Percentiles rank a stretch among this genome's conserved stretches.
Evolutionary conservation across 2,113 vertebrate genomes (phyloP).

Genomic region (Chaenogobius annularis): DNA sequence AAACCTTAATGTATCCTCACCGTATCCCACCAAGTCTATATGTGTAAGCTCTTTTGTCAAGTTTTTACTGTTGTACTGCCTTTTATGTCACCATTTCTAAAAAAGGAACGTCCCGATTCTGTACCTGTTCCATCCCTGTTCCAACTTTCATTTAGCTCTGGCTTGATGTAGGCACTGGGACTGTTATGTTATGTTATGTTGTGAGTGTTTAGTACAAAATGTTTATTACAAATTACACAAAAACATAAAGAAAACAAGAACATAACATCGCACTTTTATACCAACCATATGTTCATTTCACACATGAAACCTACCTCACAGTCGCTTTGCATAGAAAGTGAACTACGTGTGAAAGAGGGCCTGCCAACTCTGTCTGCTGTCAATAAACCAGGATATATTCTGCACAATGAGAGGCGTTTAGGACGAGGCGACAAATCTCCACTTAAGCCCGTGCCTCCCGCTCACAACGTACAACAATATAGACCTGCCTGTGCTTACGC

Average conservation of each 20-base stretch:
- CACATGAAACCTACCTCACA: slow-evolving; percentile 6
- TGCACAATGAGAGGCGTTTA: slow-evolving; percentile 21
- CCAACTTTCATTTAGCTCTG: too few species aligned
- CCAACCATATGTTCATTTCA: slow-evolving; percentile 3
- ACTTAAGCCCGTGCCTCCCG: slow-evolving; percentile 63
- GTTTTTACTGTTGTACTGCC: too few species aligned
- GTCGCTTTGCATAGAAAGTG: slow-evolving; percentile 22
- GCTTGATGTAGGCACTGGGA: too few species aligned
- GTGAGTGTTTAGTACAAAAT: too few species aligned
- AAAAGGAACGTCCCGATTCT: too few species aligned
- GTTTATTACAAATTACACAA: background rate
- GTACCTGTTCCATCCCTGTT: too few species aligned
- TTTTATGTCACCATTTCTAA: too few species aligned
- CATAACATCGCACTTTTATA: background rate
- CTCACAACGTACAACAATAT: slow-evolving; percentile 55
- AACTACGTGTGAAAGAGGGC: slow-evolving; percentile 42
- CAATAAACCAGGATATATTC: slow-evolving; percentile 38
- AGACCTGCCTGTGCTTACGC: slow-evolving; percentile 39
- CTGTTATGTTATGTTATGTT: too few species aligned
- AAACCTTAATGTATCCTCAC: too few species aligned
- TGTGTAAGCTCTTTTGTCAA: too few species aligned
- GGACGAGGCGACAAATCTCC: slow-evolving; percentile 64
- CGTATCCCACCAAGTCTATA: too few species aligned
- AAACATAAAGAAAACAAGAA: background rate
- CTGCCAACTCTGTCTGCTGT: slow-evolving; percentile 29